Evolutionary conservation across 2,113 vertebrate genomes (phyloP), one percentile per base, ranked within the genome.

Genomic region (Paralichthys olivaceus): DNA sequence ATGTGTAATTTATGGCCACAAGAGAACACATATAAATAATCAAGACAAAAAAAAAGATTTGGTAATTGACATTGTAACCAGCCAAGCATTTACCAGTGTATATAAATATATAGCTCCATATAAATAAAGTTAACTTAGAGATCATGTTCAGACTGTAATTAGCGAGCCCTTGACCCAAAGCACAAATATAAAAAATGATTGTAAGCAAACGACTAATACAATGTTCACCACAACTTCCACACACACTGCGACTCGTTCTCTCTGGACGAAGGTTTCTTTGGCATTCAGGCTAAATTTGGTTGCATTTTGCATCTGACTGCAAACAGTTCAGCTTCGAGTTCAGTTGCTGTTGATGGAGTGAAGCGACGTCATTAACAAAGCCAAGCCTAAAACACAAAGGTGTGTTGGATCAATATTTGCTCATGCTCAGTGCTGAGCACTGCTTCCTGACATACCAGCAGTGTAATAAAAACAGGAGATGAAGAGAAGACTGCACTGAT

Each of bases 21-120:
- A 66, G 70, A 85, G 56, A 83, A 85, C 61, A 84, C 53, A 88
- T 65, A 89, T 73, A 90, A 83, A 85, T 84, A 83, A 84, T 75
- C 63, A 80, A 76, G 76, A 68, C 34, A 23, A 70, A 17, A 47
- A 4, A 84, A 77, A 28, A 70, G 4, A 37, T 83, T 84, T 87
- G 90, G 90, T 91, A 93, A 89, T 58, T 91, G 87, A 89, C 91
- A 90, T 92, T 92, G 91, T 93, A 90, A 92, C 92, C 87, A 93
- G 91, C 83, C 90, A 93, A 92, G 80, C 90, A 90, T 90, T 93
- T 91, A 93, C 89, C 89, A 90, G 67, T 77, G 72, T 65, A 73
- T 83, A 92, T 84, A 93, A 88, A 93, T 87, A 90, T 79, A 81
- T 40, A 80, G 80, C 29, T 79, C 55, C 62, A 66, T 80, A 81